Conservation (phyloP, 2,113 vertebrate species). For the Ochotona princeps region DNA sequence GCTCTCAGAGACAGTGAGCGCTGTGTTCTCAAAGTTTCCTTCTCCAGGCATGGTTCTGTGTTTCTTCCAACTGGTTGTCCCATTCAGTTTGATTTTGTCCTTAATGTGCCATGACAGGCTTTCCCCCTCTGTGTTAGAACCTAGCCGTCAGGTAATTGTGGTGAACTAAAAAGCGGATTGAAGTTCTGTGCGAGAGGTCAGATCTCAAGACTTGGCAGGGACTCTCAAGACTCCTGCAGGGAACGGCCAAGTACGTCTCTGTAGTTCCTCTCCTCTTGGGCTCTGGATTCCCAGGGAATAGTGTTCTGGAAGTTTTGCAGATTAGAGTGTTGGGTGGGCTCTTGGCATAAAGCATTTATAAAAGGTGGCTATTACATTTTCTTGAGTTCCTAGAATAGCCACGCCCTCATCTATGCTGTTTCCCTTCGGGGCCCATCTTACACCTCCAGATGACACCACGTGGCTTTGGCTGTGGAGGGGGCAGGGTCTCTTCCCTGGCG, state of each 20-base stretch:
- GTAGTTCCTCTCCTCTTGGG: background rate
- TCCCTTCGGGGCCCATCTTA: background rate
- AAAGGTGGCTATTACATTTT: background rate
- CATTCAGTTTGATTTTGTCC: background rate
- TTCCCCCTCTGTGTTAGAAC: background rate
- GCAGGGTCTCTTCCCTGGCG: no score
- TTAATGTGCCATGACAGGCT: background rate
- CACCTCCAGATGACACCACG: background rate
- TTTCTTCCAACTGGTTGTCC: background rate
- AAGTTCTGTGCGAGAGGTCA: background rate
- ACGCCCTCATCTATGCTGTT: background rate
- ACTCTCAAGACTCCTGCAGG: background rate
- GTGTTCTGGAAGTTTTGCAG: background rate
- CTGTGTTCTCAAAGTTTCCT: constrained; percentile 6
- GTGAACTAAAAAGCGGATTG: background rate
- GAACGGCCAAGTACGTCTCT: background rate
- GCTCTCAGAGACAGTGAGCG: background rate
- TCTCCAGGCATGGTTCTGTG: background rate
- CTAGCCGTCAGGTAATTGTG: background rate
- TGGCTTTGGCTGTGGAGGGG: background rate
- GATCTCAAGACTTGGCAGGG: background rate
- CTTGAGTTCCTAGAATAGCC: background rate
- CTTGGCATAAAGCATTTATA: background rate
- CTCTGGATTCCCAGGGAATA: background rate
- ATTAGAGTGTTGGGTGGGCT: background rate